phyloP scores from a whole-genome alignment of 2,888 invertebrate species.

The Apomyelois bistriatella region DNA sequence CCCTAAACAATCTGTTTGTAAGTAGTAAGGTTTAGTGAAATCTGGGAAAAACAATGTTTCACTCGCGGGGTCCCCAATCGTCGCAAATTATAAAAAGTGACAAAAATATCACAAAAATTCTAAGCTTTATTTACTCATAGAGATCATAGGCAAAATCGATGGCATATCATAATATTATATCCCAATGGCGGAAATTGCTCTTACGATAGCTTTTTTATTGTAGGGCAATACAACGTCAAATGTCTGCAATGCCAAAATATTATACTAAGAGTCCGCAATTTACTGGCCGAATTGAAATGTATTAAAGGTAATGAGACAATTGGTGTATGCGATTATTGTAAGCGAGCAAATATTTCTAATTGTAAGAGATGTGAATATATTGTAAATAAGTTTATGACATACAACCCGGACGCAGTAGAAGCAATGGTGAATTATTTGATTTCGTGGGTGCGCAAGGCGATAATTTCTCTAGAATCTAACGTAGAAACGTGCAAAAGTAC shows the following conservation, averaged over 20 bases:
- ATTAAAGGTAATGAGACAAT: constrained; percentile 35
- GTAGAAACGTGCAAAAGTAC: constrained; percentile 29
- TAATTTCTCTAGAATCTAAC: constrained; percentile 30
- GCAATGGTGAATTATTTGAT: constrained; percentile 18
- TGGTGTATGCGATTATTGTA: constrained; percentile 42
- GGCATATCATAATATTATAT: too few relatives aligned
- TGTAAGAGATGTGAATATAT: constrained; percentile 44
- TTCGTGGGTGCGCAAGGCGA: constrained; percentile 35
- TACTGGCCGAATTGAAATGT: constrained; percentile 37
- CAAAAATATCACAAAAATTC: too few relatives aligned
- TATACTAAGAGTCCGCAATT: constrained; percentile 32
- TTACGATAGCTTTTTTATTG: not conserved
- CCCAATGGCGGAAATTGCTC: too few relatives aligned
- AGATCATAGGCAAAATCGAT: too few relatives aligned
- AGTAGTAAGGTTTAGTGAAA: too few relatives aligned
- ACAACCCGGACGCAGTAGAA: not conserved
- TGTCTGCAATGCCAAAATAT: constrained; percentile 39
- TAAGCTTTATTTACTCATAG: too few relatives aligned
- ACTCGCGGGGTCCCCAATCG: too few relatives aligned
- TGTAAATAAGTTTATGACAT: constrained; percentile 29
- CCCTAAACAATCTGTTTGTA: too few relatives aligned
- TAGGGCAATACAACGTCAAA: constrained; percentile 37
- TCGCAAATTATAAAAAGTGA: too few relatives aligned
- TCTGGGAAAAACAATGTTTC: too few relatives aligned
- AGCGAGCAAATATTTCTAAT: constrained; percentile 26